Base-by-base conservation (phyloP, 2,797 vertebrate genomes). In the Urocyon cinereoargenteus region DNA sequence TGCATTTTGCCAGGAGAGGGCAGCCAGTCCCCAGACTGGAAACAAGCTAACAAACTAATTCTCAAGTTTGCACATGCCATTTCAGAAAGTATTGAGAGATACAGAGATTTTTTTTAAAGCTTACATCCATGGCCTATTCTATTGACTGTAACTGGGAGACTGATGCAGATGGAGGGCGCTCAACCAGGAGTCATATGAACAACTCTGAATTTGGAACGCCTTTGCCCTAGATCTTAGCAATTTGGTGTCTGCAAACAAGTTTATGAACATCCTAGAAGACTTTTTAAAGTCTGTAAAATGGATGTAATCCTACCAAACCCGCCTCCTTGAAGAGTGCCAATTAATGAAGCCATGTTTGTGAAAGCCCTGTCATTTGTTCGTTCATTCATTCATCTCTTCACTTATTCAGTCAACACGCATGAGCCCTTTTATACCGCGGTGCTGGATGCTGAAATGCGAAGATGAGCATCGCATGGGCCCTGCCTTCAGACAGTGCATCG, bases 1-100 rank as follows among this genome's bases (percentile, higher is more conserved):
- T 96, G 86, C 70, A 82, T 5, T 8, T 90, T 55, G 79, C 93
- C 98, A 97, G 91, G 24, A 97, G 97, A 95, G 93, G 97, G 97
- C 97, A 95, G 75, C 51, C 81, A 70, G 51, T 34, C 16, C 61
- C 49, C 24, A 90, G 19, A 62, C 34, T 93, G 81, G 93, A 93
- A 94, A 84, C 24, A 61, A 83, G 21, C 3, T 53, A 36, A 28
- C 55, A 77, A 7, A 61, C 64, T 45, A 16, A 45, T 59, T 64
- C 26, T 51, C 24, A 31, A 21, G 57, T 72, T 72, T 84, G 22
- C 9, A 31, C 6, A 49, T 68, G 64, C 15, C 40, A 31, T 85
- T 96, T 82, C 82, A 62, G 68, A 77, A 61, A 84, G 19, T 62
- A 34, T 22, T 66, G 36, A 72, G 66, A 51, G 36, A 34, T 49